A percentile compares a stretch with the other conserved stretches of the same genome.
phyloP scores from a whole-genome alignment of 2,797 vertebrate species.

The Pyrocephalus nanus region DNA sequence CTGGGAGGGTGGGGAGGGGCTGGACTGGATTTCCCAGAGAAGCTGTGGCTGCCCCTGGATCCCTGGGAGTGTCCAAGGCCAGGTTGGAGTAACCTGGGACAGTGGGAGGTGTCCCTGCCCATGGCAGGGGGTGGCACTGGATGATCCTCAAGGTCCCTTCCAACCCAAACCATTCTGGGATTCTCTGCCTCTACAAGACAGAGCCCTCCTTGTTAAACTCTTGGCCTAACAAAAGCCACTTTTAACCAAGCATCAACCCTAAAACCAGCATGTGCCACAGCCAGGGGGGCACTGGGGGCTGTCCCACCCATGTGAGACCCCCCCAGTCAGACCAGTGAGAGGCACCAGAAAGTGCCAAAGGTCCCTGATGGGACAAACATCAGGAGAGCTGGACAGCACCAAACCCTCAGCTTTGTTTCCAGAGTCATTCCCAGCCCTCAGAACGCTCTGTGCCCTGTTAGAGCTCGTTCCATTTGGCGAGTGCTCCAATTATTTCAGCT shows the following conservation, averaged over 20 bases:
- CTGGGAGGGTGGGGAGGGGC: neutral
- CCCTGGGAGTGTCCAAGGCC: neutral
- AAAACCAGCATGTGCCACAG: neutral
- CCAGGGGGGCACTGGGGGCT: accelerated
- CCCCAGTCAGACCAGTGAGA: accelerated
- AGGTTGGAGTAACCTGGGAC: neutral
- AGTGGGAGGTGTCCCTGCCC: neutral
- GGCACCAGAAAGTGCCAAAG: accelerated
- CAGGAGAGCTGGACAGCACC: accelerated
- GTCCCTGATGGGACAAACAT: no score
- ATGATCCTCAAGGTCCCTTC: neutral
- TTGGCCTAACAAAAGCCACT: neutral
- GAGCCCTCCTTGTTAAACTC: neutral
- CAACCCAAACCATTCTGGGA: neutral
- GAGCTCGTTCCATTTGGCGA: neutral
- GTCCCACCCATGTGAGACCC: neutral
- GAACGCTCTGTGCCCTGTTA: neutral
- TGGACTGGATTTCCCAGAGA: neutral
- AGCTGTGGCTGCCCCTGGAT: neutral
- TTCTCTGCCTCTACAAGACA: neutral
- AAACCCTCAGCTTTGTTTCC: neutral
- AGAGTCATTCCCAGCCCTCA: neutral
- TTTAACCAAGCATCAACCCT: neutral
- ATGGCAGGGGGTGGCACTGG: neutral
- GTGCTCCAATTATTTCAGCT: neutral